Percentiles rank a stretch among this genome's conserved stretches.
phyloP scores from a whole-genome alignment of 1,140 invertebrate species.

The Heterodera carotae region DNA sequence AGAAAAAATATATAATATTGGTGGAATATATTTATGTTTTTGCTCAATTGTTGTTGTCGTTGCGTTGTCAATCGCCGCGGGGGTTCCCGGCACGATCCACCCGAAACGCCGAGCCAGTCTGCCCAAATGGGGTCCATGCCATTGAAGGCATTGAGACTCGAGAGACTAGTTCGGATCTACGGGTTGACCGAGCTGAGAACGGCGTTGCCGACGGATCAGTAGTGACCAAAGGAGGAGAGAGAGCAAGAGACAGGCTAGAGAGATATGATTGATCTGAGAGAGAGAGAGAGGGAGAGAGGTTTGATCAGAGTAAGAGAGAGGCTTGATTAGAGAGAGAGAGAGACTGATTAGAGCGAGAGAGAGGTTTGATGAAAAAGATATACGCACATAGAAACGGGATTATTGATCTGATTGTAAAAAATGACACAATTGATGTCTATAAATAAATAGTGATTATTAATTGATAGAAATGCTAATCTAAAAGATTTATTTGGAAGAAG shows the following conservation, averaged over 20 bases:
- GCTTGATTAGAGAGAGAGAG: neutral
- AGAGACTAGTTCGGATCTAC: slow-evolving; percentile 62
- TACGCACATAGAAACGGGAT: too few species aligned
- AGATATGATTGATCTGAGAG: neutral
- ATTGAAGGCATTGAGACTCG: slow-evolving; percentile 32
- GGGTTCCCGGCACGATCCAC: slow-evolving; percentile 38
- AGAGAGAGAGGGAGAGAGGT: neutral
- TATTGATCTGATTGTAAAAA: too few species aligned
- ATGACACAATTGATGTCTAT: too few species aligned
- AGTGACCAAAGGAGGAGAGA: neutral
- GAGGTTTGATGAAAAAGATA: neutral
- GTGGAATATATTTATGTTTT: neutral
- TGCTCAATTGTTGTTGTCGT: neutral
- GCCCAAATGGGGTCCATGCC: slow-evolving; percentile 18
- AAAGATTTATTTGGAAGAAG: too few species aligned
- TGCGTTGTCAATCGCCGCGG: neutral
- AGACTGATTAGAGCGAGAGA: slow-evolving; percentile 3
- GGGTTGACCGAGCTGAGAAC: slow-evolving; percentile 48
- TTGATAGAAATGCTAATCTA: too few species aligned
- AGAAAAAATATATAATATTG: too few species aligned
- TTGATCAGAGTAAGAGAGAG: neutral
- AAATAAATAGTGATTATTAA: too few species aligned
- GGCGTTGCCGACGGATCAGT: neutral
- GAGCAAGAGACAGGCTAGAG: neutral
- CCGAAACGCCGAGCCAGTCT: slow-evolving; percentile 55